A percentile compares a stretch with the other conserved stretches of the same genome.
phyloP scores from a whole-genome alignment of 2,888 invertebrate genomes.

The Melangyna quadrimaculata region DNA sequence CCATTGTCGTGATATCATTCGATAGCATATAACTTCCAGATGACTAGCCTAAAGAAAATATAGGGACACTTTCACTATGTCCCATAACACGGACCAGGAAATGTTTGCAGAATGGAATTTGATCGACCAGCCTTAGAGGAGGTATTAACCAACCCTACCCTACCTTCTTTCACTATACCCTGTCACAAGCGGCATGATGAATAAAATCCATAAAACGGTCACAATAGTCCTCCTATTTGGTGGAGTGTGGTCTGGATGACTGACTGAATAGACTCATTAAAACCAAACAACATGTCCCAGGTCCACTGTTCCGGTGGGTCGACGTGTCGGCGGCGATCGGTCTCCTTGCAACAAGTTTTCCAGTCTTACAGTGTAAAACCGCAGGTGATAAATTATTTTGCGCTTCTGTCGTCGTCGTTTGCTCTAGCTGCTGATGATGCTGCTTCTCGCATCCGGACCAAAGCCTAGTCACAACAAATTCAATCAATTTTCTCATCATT shows the following conservation, averaged over 20 bases:
- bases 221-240: constrained; percentile 12
- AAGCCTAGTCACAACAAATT: constrained; percentile 60
- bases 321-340: neutral
- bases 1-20: constrained; percentile 56
- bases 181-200: constrained; percentile 25
- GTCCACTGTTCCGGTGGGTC: constrained; percentile 45
- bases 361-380: constrained; percentile 23
- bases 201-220: constrained; percentile 22
- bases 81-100: constrained; percentile 47
- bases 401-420: constrained; percentile 35
- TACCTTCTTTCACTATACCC: neutral
- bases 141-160: constrained; percentile 7
- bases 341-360: constrained; percentile 14
- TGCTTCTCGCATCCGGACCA: constrained; percentile 24
- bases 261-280: constrained; percentile 67
- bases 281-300: constrained; percentile 47
- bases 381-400: constrained; percentile 69
- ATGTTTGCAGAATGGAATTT: constrained; percentile 31
- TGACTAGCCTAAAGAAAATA: neutral
- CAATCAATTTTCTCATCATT: constrained; percentile 70
- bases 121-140: constrained; percentile 30
- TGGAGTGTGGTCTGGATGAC: constrained; percentile 43
- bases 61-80: constrained; percentile 63
- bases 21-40: constrained; percentile 14
- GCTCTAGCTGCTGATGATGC: neutral